Evolutionary conservation across 2,113 vertebrate species (phyloP).

Genomic region (Dolichotis patagonum): DNA sequence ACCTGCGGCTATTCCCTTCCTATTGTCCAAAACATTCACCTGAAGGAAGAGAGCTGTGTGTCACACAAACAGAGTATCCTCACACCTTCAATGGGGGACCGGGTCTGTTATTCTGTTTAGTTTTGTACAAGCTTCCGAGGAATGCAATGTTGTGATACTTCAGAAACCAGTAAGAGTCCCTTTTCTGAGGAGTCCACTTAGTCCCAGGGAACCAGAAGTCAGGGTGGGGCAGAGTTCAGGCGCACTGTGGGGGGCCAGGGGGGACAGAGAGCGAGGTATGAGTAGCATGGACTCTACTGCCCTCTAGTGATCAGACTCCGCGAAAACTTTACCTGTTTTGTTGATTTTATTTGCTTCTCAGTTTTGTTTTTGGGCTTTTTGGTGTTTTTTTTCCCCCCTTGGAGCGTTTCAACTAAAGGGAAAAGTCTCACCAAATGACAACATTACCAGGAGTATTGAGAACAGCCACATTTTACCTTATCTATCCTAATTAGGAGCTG

Average conservation of each 20-base stretch:
- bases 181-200: neutral
- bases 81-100: neutral
- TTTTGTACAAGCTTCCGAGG: neutral
- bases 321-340: neutral
- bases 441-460: neutral
- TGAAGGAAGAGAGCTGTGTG: neutral
- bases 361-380: neutral
- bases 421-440: neutral
- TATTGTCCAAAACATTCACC: neutral
- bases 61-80: neutral
- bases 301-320: slow-evolving; percentile 81
- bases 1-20: neutral
- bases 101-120: neutral
- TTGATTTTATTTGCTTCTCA: neutral
- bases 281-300: slow-evolving; percentile 79
- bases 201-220: neutral
- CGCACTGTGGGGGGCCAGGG: no score
- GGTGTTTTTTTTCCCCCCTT: neutral
- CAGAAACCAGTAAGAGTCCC: neutral
- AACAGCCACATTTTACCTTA: neutral
- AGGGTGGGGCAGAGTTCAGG: neutral
- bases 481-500: neutral
- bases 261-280: neutral
- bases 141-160: neutral
- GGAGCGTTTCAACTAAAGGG: slow-evolving; percentile 19